These are phyloP conservation scores for Xanthorhoe spadicearia DNA, from an alignment of 2,888 invertebrate species.

Conservation along the genomic window DNA sequence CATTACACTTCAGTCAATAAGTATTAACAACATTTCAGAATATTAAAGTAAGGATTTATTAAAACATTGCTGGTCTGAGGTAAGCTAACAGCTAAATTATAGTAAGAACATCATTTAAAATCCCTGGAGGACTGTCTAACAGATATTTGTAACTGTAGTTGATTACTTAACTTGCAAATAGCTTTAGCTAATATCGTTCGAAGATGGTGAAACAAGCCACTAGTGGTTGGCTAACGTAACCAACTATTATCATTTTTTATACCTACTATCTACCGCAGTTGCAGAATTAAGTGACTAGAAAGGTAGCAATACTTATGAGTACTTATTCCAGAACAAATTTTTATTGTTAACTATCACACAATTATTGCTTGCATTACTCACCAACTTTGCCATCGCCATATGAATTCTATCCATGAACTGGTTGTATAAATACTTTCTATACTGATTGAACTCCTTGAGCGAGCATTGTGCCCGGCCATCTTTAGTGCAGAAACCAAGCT, in stretches of 20 bases:
- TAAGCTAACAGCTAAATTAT: no score
- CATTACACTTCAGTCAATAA: not conserved
- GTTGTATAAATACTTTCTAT: constrained; percentile 85
- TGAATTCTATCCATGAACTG: constrained; percentile 83
- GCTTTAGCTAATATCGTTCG: not conserved
- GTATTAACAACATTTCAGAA: not conserved
- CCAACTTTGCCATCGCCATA: constrained; percentile 69
- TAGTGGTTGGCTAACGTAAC: no score
- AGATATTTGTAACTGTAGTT: no score
- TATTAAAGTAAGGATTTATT: not conserved
- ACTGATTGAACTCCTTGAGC: constrained; percentile 86
- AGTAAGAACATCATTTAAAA: no score
- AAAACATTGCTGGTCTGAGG: no score
- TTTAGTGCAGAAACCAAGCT: constrained; percentile 83
- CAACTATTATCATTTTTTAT: no score
- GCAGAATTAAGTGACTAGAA: not conserved
- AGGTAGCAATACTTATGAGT: no score
- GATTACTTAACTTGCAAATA: not conserved
- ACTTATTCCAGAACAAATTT: no score
- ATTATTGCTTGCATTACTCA: constrained; percentile 43
- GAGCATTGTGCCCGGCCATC: constrained; percentile 86
- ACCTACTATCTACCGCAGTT: not conserved
- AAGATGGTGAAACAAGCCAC: not conserved
- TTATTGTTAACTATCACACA: not conserved
- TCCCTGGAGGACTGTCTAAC: no score